Percentiles rank a stretch among this genome's conserved stretches.
Evolutionary conservation across 2,888 invertebrate species (phyloP).

Genomic region (Mesoligia furuncula): DNA sequence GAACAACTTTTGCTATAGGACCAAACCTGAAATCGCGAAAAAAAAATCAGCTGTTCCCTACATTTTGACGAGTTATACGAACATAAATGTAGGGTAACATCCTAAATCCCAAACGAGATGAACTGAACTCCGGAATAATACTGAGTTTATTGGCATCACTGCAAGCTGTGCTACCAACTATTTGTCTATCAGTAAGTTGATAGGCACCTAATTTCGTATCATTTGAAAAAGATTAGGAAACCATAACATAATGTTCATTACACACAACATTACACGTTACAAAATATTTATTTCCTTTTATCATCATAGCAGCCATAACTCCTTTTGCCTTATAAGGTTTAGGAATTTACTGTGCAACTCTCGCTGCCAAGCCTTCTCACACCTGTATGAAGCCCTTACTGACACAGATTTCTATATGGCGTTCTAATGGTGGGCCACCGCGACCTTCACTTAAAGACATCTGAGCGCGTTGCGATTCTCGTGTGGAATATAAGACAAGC

Average conservation of each 20-base stretch:
- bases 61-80: no score
- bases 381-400: not conserved
- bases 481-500: not conserved
- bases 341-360: not conserved
- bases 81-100: no score
- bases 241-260: not conserved
- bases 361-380: not conserved
- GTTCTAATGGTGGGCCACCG: not conserved
- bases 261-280: not conserved
- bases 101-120: conserved; percentile 1
- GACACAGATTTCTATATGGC: not conserved
- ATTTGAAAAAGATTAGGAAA: not conserved
- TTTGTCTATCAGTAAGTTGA: not conserved
- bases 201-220: not conserved
- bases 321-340: not conserved
- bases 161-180: not conserved
- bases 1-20: no score
- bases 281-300: not conserved
- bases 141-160: conserved; percentile 13
- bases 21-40: no score
- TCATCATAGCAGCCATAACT: not conserved
- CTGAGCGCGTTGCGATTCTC: not conserved
- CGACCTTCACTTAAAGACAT: not conserved
- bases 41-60: no score
- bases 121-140: not conserved